Percentiles rank a stretch among this genome's conserved stretches.
Evolutionary conservation across 2,888 invertebrate genomes (phyloP).

Genomic region (Rhyacophila evoluta): DNA sequence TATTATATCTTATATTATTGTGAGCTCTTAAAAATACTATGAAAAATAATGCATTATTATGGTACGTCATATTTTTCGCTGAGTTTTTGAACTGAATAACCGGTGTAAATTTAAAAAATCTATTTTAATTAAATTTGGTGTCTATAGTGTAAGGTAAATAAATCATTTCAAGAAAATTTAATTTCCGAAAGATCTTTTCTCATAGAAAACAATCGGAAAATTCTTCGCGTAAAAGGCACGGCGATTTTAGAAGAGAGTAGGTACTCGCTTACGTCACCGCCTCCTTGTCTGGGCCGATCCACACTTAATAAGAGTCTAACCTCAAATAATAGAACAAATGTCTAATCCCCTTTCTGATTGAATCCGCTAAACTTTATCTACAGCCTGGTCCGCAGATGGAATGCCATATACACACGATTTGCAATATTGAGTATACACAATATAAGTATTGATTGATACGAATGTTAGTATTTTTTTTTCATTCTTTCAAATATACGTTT

Average conservation of each 20-base stretch:
- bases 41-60: too few relatives aligned
- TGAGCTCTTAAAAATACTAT: too few relatives aligned
- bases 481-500: too few relatives aligned
- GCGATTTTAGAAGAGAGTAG: not conserved
- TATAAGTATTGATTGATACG: too few relatives aligned
- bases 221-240: not conserved
- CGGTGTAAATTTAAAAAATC: too few relatives aligned
- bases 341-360: conserved; percentile 51
- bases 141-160: too few relatives aligned
- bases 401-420: not conserved
- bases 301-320: conserved; percentile 23
- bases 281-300: conserved; percentile 13
- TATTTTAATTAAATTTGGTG: too few relatives aligned
- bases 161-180: too few relatives aligned
- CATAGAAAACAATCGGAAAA: not conserved
- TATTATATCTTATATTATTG: too few relatives aligned
- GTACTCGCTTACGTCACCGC: not conserved
- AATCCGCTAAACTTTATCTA: conserved; percentile 46
- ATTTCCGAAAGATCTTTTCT: not conserved
- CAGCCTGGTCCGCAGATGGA: not conserved
- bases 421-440: not conserved
- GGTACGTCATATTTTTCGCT: too few relatives aligned
- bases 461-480: too few relatives aligned
- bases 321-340: conserved; percentile 40
- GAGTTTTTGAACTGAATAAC: too few relatives aligned